phyloP scores from a whole-genome alignment of 92 coral and sea anemone species.

The Palythoa heliodiscus region DNA sequence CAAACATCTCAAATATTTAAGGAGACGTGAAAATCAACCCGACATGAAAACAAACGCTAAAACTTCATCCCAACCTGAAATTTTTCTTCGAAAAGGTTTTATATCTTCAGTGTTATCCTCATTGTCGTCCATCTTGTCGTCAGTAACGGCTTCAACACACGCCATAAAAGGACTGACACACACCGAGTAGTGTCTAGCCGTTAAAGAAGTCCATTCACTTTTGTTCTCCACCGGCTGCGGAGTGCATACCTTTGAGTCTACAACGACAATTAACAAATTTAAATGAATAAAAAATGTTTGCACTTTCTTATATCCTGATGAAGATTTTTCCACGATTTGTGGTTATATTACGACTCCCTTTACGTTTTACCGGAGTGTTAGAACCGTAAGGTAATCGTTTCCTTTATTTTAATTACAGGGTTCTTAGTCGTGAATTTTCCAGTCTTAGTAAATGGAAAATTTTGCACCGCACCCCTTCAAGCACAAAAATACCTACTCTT shows the following conservation, averaged over 20 bases:
- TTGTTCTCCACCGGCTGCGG: slow-evolving; percentile 44
- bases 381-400: too few species aligned
- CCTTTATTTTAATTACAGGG: too few species aligned
- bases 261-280: not conserved
- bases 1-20: too few species aligned
- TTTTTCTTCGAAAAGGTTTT: not conserved
- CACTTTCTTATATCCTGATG: not conserved
- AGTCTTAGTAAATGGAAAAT: too few species aligned
- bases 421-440: too few species aligned
- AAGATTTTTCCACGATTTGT: too few species aligned
- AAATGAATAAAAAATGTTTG: not conserved
- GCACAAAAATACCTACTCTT: too few species aligned
- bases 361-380: too few species aligned
- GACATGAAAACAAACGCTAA: not conserved
- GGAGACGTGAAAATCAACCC: too few species aligned
- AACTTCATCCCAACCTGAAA: not conserved
- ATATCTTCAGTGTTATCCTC: not conserved
- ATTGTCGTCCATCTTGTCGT: not conserved
- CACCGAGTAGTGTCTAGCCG: slow-evolving; percentile 60
- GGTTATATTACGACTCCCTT: too few species aligned
- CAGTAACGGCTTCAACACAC: slow-evolving; percentile 78
- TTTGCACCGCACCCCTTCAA: too few species aligned
- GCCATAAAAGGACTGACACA: slow-evolving; percentile 81
- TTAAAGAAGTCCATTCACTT: slow-evolving; percentile 70
- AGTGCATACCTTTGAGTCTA: slow-evolving; percentile 43